Evolutionary conservation across 2,888 invertebrate genomes (phyloP).

Genomic region (Arrhopalites spinosus): DNA sequence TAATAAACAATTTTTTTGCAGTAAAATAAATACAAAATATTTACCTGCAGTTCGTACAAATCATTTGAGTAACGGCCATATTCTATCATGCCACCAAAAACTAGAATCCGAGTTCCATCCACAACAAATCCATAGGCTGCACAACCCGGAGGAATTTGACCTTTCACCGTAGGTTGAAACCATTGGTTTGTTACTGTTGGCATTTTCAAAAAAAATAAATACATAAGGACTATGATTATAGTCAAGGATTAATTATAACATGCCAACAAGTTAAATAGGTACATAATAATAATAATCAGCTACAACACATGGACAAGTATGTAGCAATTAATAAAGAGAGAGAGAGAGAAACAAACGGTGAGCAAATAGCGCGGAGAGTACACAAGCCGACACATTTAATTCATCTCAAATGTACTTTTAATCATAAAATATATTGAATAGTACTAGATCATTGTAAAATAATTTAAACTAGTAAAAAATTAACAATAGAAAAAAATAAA

Average conservation of each 20-base stretch:
- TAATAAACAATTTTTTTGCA: no score
- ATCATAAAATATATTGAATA: no score
- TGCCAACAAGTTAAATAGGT: neutral
- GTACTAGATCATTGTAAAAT: no score
- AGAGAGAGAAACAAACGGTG: no score
- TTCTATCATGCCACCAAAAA: conserved; percentile 99
- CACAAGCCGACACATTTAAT: neutral
- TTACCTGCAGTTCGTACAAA: conserved; percentile 86
- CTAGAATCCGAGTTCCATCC: conserved; percentile 91
- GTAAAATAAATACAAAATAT: no score
- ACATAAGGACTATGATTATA: no score
- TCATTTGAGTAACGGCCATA: conserved; percentile 99
- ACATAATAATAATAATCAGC: no score
- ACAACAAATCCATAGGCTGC: conserved; percentile 99
- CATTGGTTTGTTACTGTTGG: conserved; percentile 97
- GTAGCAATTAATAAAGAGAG: no score
- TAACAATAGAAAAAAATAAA: neutral
- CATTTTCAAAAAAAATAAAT: no score
- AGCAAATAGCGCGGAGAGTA: neutral
- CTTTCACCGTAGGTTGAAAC: conserved; percentile 97
- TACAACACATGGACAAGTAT: neutral
- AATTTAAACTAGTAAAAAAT: no score
- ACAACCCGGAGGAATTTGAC: conserved; percentile 97
- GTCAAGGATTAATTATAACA: no score
- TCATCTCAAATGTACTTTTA: neutral